Evolutionary conservation across 2,888 invertebrate species (phyloP).

Genomic region (Drosophila colorata): DNA sequence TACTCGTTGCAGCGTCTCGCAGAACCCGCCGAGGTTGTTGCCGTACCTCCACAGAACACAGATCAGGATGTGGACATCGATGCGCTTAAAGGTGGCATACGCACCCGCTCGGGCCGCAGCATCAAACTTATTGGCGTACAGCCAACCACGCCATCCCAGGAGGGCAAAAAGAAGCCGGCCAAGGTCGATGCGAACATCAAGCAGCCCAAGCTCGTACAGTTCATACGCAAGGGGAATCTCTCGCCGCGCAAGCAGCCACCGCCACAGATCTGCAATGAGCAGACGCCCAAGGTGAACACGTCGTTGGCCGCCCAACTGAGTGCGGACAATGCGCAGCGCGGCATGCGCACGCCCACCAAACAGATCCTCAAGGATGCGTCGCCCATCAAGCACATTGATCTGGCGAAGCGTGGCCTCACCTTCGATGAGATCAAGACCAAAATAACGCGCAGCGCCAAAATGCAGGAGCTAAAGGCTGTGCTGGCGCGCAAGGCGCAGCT

Average conservation of each 20-base stretch:
- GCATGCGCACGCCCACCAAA: constrained; percentile 82
- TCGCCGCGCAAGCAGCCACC: constrained; percentile 82
- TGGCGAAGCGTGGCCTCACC: constrained; percentile 87
- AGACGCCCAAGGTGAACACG: constrained; percentile 61
- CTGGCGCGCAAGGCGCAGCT: constrained; percentile 89
- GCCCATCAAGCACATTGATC: constrained; percentile 82
- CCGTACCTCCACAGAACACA: constrained; percentile 25
- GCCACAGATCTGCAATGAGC: constrained; percentile 57
- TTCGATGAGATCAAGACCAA: constrained; percentile 90
- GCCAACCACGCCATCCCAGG: constrained; percentile 51
- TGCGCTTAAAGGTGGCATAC: constrained; percentile 66
- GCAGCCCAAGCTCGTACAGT: constrained; percentile 82
- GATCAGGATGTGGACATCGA: constrained; percentile 72
- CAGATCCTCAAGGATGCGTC: constrained; percentile 84
- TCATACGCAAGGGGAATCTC: constrained; percentile 83
- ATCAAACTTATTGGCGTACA: constrained; percentile 78
- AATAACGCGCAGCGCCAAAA: constrained; percentile 89
- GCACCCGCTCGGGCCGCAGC: constrained; percentile 80
- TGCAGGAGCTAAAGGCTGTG: constrained; percentile 90
- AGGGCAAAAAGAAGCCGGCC: constrained; percentile 67
- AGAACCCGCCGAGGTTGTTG: constrained; percentile 39
- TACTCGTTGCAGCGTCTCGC: constrained; percentile 55
- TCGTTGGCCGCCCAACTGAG: constrained; percentile 73
- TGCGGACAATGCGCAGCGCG: constrained; percentile 78
- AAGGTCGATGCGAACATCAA: constrained; percentile 78